Base-by-base conservation (phyloP, 2,888 invertebrate genomes). In the Cheilosia soror region DNA sequence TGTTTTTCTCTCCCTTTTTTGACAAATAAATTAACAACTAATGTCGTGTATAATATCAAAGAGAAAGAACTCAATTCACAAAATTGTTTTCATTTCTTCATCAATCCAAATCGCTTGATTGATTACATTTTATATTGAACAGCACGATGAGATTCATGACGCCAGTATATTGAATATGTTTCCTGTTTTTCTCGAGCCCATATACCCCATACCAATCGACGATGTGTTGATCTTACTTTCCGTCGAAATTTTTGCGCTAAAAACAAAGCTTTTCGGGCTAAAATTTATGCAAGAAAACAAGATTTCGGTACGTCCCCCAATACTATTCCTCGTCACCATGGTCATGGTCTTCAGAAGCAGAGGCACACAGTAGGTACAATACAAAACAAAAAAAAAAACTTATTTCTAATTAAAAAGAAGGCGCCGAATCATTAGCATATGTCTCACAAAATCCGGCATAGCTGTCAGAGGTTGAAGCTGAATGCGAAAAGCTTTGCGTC, bases 261-360 rank as follows among this genome's bases (percentile, higher is more conserved):
- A 31, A 44, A 72, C 40, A 53, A 55, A 47, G 37, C 29, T 20
- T 47, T 65, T 13, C 15, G 29, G 9, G 25, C 49, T 42, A 5
- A 53, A 77, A 77, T 68, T 71, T 79, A 72, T 66, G 58, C 66
- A 79, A 63, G 44, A 79, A 75, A 79, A 83, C 79, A 53, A 75
- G 68, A 75, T 84, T 72, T 72, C 5, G 9, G 40, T 73, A 49
- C 29, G 72, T 63, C 79, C 83, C 72, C 68, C 68, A 79, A 83
- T 73, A 69, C 57, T 47, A 63, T 79, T 80, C 31, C 58, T 84
- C 75, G 80, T 84, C 69, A 75, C 75, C 80, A 80, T 71, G 79
- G 79, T 76, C 84, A 84, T 80, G 80, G 84, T 80, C 75, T 42
- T 40, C 49, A 65, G n/a, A 57, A 25, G 49, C 49, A 58, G 31